Base-by-base conservation (phyloP, 1,140 invertebrate species). In the Drosophila kikkawai region DNA sequence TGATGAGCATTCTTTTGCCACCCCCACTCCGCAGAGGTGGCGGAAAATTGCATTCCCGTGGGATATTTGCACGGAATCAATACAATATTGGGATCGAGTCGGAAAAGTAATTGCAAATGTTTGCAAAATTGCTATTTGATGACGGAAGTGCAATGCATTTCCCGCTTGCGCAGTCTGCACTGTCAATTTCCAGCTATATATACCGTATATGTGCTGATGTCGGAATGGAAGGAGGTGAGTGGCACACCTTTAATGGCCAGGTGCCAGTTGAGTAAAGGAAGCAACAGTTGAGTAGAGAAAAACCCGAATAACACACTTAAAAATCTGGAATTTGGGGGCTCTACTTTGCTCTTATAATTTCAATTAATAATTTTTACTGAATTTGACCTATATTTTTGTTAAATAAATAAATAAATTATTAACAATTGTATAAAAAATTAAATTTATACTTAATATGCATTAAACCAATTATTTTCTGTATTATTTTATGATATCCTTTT, bases 101-200 rank as follows among this genome's bases (percentile, higher is more conserved):
- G 63, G 65, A 50, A 58, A 79, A 73, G 59, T 80, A 57, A 53
- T 77, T 67, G 73, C 44, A 82, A 78, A 78, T 82, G 80, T 78
- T 82, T 68, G 68, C 75, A 68, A 79, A 70, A 75, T 82, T 75
- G 69, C 70, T 64, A 68, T 83, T 83, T 82, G 61, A 69, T 48
- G 68, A 57, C 75, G 70, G 75, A 86, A 81, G 70, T 85, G 69
- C 48, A 75, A 64, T 75, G 69, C 69, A 79, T 85, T 81, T 81
- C 63, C 60, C 48, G 59, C 84, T 70, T 61, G 41, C 61, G 53
- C 56, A 59, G 53, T 53, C 79, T 50, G 69, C 66, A 55, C 59
- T 53, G 60, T 59, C 53, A 45, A 42, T 36, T 59, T 19, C 60
- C 34, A 44, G 58, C 17, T 48, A 36, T 67, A 70, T 29, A 42